Base-by-base conservation (phyloP, 2,888 invertebrate species). In the Vesta saturnalis region DNA sequence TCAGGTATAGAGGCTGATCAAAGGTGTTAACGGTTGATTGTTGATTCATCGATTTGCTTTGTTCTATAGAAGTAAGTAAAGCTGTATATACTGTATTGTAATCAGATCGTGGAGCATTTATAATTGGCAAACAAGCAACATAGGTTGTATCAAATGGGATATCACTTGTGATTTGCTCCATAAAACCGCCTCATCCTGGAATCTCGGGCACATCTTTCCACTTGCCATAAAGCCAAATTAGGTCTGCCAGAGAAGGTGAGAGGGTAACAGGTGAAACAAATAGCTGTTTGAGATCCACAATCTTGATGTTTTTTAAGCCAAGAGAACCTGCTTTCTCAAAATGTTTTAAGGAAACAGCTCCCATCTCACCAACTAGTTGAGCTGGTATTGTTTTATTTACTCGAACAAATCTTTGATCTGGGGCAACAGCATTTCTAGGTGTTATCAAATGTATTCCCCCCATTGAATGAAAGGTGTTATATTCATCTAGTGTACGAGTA, bases 221-320 rank as follows among this genome's bases (percentile, higher is more conserved):
- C n/a, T n/a, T n/a, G n/a, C n/a, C n/a, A n/a, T 58, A 46, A 60
- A 60, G 47, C 58, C 19, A 60, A 60, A 60, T 60, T 22, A 60
- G 47, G 47, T 60, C 22, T 21, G 1, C 23, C 59, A 47, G 47
- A 60, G 22, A 60, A 47, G 59, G 59, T 47, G 15, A 22, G 47
- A 60, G 35, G 23, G 52, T 60, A 60, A 35, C 19, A 15, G 60
- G 39, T 35, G 23, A 60, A 60, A 60, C 52, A 60, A 60, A 52
- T 35, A 35, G 18, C 30, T 52, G 16, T 15, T 60, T 60, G 22
- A 47, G 23, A 58, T 58, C 43, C 46, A 43, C 43, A 58, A 58
- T 58, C 12, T 43, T 58, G 19, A 58, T 43, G 43, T 58, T n/a
- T 8, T 18, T 58, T 18, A 58, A 58, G 43, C 58, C 18, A 58